Percentiles rank a stretch among this genome's conserved stretches.
Conservation (phyloP, 2,113 vertebrate species). For the Eublepharis macularius region DNA sequence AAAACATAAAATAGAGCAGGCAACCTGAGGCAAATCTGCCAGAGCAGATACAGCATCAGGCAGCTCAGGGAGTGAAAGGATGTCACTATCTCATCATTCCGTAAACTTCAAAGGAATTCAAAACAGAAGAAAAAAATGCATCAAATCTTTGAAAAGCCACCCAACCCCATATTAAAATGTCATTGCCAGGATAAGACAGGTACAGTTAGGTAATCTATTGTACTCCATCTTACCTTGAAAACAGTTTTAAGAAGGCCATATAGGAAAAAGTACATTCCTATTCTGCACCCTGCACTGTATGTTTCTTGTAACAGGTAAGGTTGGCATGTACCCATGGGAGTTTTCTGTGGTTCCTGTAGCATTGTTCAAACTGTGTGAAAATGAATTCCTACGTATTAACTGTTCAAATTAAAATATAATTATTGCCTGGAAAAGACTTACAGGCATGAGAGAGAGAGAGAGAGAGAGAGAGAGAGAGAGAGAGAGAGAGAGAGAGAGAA, state of each 20-base stretch:
- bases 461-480: neutral
- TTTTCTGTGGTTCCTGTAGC: neutral
- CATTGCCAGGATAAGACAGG: neutral
- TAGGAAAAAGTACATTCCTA: neutral
- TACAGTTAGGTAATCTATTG: neutral
- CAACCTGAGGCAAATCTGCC: constrained; percentile 14
- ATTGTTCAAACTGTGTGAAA: neutral
- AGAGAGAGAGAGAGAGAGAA: too few species aligned
- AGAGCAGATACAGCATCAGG: neutral
- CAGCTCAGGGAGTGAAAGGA: neutral
- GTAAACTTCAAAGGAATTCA: constrained; percentile 12
- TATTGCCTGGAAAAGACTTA: neutral
- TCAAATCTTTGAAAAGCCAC: neutral
- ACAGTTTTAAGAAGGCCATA: neutral
- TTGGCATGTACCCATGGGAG: neutral
- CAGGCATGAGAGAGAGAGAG: neutral
- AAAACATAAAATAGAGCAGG: neutral
- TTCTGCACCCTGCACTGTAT: neutral
- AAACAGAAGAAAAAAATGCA: neutral
- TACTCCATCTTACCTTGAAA: neutral
- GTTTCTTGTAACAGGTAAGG: neutral
- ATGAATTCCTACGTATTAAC: neutral
- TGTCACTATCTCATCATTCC: neutral
- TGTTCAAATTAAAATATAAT: neutral
- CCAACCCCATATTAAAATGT: neutral